These are phyloP conservation scores for Cinclus mexicanus DNA, from an alignment of 2,113 vertebrate genomes.

Conservation along the genomic window DNA sequence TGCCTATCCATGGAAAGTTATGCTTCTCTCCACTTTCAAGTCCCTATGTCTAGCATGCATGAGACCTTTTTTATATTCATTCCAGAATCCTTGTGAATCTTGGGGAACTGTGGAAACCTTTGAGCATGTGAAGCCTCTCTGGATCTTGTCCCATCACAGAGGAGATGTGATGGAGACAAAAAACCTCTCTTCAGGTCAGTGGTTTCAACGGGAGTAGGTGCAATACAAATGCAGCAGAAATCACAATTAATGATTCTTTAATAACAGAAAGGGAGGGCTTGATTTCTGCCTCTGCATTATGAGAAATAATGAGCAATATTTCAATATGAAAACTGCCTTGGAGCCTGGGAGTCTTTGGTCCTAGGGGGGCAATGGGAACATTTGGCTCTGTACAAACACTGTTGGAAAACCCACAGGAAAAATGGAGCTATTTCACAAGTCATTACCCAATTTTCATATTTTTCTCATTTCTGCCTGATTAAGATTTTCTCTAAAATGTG, in stretches of 20 bases:
- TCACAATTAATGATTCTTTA: neutral
- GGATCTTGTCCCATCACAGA: neutral
- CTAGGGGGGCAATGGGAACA: neutral
- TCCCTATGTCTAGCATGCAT: accelerated
- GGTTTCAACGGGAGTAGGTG: neutral
- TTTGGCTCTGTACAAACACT: neutral
- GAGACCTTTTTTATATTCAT: neutral
- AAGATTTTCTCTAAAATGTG: neutral
- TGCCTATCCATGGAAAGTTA: neutral
- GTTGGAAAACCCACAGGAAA: neutral
- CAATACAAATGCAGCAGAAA: neutral
- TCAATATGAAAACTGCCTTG: neutral
- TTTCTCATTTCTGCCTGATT: neutral
- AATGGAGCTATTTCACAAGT: neutral
- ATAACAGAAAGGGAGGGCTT: neutral
- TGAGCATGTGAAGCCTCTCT: neutral
- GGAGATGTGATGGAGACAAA: neutral
- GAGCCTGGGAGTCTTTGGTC: neutral
- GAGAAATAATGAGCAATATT: neutral
- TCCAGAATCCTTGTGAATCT: neutral
- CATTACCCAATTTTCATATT: neutral
- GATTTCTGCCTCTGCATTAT: neutral
- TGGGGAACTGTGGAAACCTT: neutral
- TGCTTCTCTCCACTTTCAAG: neutral
- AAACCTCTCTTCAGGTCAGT: neutral